Evolutionary conservation across 2,888 invertebrate species (phyloP), one percentile per base, ranked within the genome.

Genomic region (Cotesia congregata): DNA sequence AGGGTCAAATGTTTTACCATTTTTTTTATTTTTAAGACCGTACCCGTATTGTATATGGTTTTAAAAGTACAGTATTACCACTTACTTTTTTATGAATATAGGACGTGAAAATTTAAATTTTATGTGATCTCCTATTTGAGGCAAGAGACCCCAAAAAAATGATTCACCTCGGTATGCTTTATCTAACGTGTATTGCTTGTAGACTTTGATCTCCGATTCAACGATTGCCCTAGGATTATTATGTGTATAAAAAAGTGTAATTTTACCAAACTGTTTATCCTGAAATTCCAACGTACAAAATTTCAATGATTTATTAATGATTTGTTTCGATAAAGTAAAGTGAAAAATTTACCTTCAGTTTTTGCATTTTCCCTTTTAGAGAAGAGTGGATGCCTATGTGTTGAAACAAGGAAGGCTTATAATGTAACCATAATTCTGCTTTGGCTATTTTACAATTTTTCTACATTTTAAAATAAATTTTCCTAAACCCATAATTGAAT

Each of bases 381-480:
- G 98, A 98, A 0, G 98, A 98, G 86, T 97, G 97, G 20, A 95
- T 94, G 2, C 98, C 98, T 79, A 98, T 95, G 87, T 99, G 99
- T 90, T 98, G 97, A 87, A 99, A 99, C 0, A 99, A 91, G 0
- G 98, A 96, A 0, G 96, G 95, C 82, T 96, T 96, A 88, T 95
- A 97, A 85, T 95, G 95, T 6, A 96, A 92, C 93, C 97, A 95
- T 78, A 97, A 92, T 83, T 93, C 92, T 7, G 93, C 92, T 87
- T 96, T 96, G 72, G 93, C 94, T 83, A 93, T 92, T 82, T 92
- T 93, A 86, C 98, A 99, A 80, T 94, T 93, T 91, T 96, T 96
- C 95, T 97, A 92, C n/a, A 91, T 91, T 80, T 82, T 81, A 79
- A 81, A 75, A 72, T 20, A 12, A 77, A 79, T 61, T 6, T 74